Percentiles rank a stretch among this genome's conserved stretches.
phyloP scores from a whole-genome alignment of 2,113 vertebrate genomes.

The Ciconia stormi region DNA sequence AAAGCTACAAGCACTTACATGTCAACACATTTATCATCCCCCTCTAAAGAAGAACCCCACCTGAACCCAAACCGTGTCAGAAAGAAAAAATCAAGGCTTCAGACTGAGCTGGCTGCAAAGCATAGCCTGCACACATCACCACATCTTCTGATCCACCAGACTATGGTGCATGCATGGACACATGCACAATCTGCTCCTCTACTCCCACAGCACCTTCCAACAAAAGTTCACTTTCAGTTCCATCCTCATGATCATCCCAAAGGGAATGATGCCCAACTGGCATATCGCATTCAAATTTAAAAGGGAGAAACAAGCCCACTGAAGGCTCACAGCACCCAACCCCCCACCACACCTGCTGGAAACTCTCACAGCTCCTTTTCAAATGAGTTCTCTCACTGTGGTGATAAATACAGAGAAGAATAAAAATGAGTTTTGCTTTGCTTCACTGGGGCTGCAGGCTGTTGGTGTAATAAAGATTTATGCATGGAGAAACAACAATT shows the following conservation, averaged over 20 bases:
- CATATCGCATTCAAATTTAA: not conserved
- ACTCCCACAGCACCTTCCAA: not conserved
- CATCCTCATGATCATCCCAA: not conserved
- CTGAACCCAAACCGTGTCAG: not conserved
- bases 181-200: not conserved
- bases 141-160: not conserved
- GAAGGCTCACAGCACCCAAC: not conserved
- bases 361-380: not conserved
- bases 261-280: not conserved
- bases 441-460: slow-evolving; percentile 27
- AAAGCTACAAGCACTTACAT: not conserved
- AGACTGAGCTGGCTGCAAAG: not conserved
- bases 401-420: slow-evolving; percentile 26
- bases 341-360: not conserved
- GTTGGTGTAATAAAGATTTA: slow-evolving; percentile 59
- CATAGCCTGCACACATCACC: not conserved
- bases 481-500: slow-evolving; percentile 42
- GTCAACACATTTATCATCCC: not conserved
- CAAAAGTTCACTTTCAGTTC: not conserved
- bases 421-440: slow-evolving; percentile 40
- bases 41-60: not conserved
- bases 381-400: not conserved
- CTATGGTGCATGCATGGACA: not conserved
- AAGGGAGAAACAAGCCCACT: not conserved
- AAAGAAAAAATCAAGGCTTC: not conserved